Conservation (phyloP, 2,113 vertebrate species). For the Melospiza georgiana region DNA sequence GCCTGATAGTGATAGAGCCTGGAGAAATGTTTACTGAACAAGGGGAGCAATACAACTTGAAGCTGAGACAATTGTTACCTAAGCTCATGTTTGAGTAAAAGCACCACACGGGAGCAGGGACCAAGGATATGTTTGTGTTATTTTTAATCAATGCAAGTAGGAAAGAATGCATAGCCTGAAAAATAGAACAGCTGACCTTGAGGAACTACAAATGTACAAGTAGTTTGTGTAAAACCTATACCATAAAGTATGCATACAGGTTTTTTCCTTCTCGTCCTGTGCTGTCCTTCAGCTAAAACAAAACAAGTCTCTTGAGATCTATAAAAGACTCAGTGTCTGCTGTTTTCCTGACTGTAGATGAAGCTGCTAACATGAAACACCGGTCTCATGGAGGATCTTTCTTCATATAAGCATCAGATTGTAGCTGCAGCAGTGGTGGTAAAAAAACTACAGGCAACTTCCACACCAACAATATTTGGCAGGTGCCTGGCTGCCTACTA, state of each 20-base stretch:
- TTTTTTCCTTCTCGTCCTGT: not conserved
- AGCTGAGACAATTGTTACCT: not conserved
- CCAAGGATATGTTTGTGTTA: not conserved
- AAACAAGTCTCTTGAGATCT: not conserved
- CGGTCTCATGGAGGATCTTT: not conserved
- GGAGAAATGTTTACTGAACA: not conserved
- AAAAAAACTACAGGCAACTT: not conserved
- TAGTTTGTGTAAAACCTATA: not conserved
- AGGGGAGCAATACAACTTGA: not conserved
- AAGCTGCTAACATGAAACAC: not conserved
- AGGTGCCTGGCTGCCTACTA: not conserved
- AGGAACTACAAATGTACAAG: not conserved
- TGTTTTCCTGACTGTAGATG: not conserved
- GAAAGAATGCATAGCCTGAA: not conserved
- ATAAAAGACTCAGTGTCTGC: not conserved
- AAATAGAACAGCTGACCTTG: not conserved
- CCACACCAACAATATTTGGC: not conserved
- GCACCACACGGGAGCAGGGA: accelerated
- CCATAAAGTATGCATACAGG: not conserved
- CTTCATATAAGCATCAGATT: not conserved
- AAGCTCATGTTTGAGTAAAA: not conserved
- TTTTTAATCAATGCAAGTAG: not conserved
- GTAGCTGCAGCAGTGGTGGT: not conserved
- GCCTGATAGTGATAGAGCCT: not conserved
- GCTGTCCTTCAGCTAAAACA: not conserved